These are phyloP conservation scores for Cydia pomonella DNA, from an alignment of 1,140 invertebrate genomes.

Conservation along the genomic window DNA sequence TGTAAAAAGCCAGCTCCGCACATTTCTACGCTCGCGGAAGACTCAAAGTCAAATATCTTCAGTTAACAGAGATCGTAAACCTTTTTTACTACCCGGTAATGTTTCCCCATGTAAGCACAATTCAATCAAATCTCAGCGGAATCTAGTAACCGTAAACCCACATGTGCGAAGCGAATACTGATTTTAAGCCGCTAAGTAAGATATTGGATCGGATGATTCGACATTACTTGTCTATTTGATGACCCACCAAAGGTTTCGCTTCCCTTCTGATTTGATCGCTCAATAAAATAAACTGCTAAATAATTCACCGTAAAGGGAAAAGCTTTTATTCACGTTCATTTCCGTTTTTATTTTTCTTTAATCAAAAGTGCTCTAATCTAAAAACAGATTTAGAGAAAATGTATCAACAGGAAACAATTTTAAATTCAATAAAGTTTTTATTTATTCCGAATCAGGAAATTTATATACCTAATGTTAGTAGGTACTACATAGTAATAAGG, in stretches of 20 bases:
- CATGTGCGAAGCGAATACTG: conserved; percentile 28
- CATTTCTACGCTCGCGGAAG: conserved; percentile 1
- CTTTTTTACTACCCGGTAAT: conserved; percentile 30
- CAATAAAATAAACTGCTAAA: conserved; percentile 24
- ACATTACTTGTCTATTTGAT: conserved; percentile 19
- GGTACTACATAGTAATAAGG: too few species aligned
- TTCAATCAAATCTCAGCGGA: conserved; percentile 27
- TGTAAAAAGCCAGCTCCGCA: background rate
- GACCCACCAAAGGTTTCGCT: conserved; percentile 14
- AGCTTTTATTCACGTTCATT: background rate
- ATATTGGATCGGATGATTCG: conserved; percentile 20
- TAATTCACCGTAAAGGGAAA: conserved; percentile 6
- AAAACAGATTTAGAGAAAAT: background rate
- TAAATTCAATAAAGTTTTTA: too few species aligned
- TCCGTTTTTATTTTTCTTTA: background rate
- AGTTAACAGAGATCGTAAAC: conserved; percentile 29
- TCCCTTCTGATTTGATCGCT: conserved; percentile 9
- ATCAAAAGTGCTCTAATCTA: background rate
- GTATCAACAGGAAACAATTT: background rate
- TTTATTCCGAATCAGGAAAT: too few species aligned
- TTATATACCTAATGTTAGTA: too few species aligned
- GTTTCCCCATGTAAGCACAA: conserved; percentile 30
- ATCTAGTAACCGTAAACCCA: conserved; percentile 22
- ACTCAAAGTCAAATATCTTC: conserved; percentile 26
- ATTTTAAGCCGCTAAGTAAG: conserved; percentile 32